phyloP scores from a whole-genome alignment of 2,888 invertebrate species.

The Volucella bombylans region DNA sequence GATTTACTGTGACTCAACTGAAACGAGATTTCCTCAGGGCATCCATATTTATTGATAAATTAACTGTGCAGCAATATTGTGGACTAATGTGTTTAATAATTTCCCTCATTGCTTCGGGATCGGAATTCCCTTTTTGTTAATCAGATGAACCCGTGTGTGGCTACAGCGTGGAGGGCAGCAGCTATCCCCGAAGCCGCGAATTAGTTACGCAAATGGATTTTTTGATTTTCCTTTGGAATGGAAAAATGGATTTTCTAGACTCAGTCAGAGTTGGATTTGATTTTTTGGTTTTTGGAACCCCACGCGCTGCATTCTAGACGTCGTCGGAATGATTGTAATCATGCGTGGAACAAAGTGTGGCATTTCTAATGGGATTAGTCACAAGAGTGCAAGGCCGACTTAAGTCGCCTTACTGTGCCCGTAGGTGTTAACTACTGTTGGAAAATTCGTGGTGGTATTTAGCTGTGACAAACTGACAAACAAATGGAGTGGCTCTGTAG shows the following conservation, averaged over 20 bases:
- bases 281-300: constrained; percentile 39
- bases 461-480: constrained; percentile 19
- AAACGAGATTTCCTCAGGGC: constrained; percentile 11
- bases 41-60: constrained; percentile 65
- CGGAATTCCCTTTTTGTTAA: constrained; percentile 39
- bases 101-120: constrained; percentile 45
- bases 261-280: not conserved
- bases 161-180: constrained; percentile 38
- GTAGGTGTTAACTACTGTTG: constrained; percentile 40
- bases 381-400: constrained; percentile 29
- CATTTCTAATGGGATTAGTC: constrained; percentile 68
- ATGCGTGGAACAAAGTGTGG: constrained; percentile 67
- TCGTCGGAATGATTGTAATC: constrained; percentile 58
- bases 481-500: too few relatives aligned
- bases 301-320: constrained; percentile 58
- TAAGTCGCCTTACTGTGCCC: constrained; percentile 24
- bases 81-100: constrained; percentile 51
- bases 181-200: constrained; percentile 43
- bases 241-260: constrained; percentile 20
- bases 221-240: constrained; percentile 31
- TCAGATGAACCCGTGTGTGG: constrained; percentile 52
- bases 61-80: constrained; percentile 52
- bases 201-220: constrained; percentile 69
- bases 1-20: constrained; percentile 34
- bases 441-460: constrained; percentile 25